phyloP scores from a whole-genome alignment of 2,113 vertebrate species.

The Toxostoma redivivum region DNA sequence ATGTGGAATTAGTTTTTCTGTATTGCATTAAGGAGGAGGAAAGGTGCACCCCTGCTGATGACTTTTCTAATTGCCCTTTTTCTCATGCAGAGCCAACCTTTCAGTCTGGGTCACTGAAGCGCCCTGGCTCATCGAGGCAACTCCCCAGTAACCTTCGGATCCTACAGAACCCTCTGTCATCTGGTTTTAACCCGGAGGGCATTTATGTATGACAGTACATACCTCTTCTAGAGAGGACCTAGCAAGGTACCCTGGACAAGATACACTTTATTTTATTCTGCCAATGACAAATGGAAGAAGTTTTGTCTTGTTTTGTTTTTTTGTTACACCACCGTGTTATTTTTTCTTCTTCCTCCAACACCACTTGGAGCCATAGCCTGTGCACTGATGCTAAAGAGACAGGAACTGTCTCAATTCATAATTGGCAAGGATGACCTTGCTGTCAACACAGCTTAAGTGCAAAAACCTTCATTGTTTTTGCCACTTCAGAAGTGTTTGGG shows the following conservation, averaged over 20 bases:
- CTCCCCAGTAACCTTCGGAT: slow-evolving; percentile 88
- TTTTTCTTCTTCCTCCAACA: slow-evolving; percentile 38
- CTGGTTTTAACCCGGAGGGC: slow-evolving; percentile 94
- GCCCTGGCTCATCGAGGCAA: slow-evolving; percentile 80
- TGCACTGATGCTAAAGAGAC: slow-evolving; percentile 70
- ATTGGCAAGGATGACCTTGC: slow-evolving; percentile 46
- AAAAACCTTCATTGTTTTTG: slow-evolving; percentile 59
- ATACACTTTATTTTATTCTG: slow-evolving; percentile 40
- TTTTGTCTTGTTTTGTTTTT: background rate
- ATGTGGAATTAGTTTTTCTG: background rate
- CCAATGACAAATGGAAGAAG: slow-evolving; percentile 50
- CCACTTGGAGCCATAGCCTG: slow-evolving; percentile 63
- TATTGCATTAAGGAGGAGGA: background rate
- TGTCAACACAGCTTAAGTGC: slow-evolving; percentile 44
- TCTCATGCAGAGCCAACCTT: slow-evolving; percentile 74
- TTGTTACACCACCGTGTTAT: background rate
- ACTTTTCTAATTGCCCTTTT: background rate
- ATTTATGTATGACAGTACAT: slow-evolving; percentile 89
- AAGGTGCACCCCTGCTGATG: background rate
- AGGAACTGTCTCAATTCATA: background rate
- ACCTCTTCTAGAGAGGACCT: slow-evolving; percentile 49
- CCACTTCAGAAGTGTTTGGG: slow-evolving; percentile 59
- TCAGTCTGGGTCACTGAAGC: slow-evolving; percentile 88
- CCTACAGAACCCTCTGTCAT: slow-evolving; percentile 86
- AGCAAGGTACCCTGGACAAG: slow-evolving; percentile 41